A percentile compares a stretch with the other conserved stretches of the same genome.
phyloP scores from a whole-genome alignment of 2,888 invertebrate species.

The Euzetes globulus region DNA sequence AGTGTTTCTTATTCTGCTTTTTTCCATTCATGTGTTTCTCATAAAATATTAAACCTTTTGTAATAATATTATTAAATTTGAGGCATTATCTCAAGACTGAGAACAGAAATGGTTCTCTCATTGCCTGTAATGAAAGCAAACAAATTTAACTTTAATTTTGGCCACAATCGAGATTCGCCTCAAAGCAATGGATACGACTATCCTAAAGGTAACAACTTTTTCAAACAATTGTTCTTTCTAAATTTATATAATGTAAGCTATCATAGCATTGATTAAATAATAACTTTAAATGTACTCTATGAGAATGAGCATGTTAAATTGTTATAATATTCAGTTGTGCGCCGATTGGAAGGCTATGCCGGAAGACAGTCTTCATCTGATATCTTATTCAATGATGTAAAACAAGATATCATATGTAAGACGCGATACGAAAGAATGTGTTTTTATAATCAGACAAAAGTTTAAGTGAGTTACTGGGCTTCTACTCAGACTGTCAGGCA shows the following conservation, averaged over 20 bases:
- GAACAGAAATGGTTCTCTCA: neutral
- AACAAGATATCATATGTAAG: slow-evolving; percentile 11
- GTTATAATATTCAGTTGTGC: too few species aligned
- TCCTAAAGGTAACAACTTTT: neutral
- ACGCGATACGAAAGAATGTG: neutral
- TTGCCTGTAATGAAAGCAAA: neutral
- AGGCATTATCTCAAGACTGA: neutral
- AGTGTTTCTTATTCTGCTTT: neutral
- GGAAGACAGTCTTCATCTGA: neutral
- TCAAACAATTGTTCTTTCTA: too few species aligned
- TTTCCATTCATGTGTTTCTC: neutral
- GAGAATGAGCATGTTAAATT: too few species aligned
- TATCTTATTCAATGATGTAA: slow-evolving; percentile 18
- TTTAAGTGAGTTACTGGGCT: slow-evolving; percentile 1
- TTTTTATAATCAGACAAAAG: neutral
- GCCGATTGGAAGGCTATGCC: neutral
- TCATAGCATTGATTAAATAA: too few species aligned
- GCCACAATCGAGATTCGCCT: neutral
- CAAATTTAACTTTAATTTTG: neutral
- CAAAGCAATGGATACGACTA: neutral
- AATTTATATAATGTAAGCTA: too few species aligned
- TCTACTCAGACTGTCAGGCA: neutral
- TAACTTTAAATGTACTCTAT: too few species aligned
- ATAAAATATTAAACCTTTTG: neutral
- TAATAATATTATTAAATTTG: neutral